Base-by-base conservation (phyloP, 2,113 vertebrate genomes). In the Marmota flaviventris region DNA sequence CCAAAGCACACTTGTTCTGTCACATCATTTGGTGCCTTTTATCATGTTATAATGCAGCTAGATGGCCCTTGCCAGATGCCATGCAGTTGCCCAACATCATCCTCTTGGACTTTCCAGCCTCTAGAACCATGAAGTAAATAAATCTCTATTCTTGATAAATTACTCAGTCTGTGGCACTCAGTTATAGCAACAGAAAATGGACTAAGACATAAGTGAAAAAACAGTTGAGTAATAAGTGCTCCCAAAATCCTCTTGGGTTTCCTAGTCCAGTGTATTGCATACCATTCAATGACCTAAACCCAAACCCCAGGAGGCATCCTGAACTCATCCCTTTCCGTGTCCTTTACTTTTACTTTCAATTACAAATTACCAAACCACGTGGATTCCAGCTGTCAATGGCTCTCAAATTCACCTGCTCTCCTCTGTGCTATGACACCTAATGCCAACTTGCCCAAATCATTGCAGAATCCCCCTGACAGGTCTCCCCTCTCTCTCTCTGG, bases 321-420 rank as follows among this genome's bases (percentile, higher is more conserved):
- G 24, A 20, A 86, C 14, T 39, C 45, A 77, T 58, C 20, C 17
- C 70, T 92, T 56, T 78, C 32, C 39, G 24, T 65, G 81, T 39
- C 48, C n/a, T 94, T 90, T 88, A 85, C 32, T 82, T 92, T 96
- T 88, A 85, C n/a, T 82, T 92, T 96, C 63, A 69, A 86, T 77
- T 86, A 56, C 24, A 4, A 65, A 56, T 77, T 53, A 42, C 61
- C 10, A 88, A 85, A 39, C 17, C 29, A 56, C 9, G 24, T 53
- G 16, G 65, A 89, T 42, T 78, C 48, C 27, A 45, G 5, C 4
- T 93, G 42, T 82, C 39, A 92, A 10, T 76, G 37, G 65, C 63
- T 84, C 75, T 86, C 83, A 75, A 67, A 78, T 67, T 4, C 34
- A 83, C 58, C 45, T 89, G 53, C 7, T 45, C 75, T 65, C 67